Conservation (phyloP, 2,888 invertebrate genomes). For the Drosophila formosana region DNA sequence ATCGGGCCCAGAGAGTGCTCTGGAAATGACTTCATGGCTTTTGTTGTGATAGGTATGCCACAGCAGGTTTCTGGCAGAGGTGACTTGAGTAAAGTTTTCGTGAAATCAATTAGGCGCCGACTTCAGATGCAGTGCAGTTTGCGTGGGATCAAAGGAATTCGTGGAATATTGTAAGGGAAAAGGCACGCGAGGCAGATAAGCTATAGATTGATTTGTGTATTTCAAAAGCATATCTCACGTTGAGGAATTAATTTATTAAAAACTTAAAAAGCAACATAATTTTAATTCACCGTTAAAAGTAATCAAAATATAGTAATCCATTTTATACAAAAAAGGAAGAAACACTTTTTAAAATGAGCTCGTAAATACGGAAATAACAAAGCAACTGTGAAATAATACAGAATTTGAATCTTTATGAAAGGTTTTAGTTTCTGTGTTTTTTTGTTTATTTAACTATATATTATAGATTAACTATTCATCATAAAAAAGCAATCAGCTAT, state of each 20-base stretch:
- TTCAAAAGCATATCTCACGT: not conserved
- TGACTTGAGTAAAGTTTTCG: constrained; percentile 11
- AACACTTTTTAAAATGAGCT: too few relatives aligned
- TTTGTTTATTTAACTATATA: too few relatives aligned
- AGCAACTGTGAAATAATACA: too few relatives aligned
- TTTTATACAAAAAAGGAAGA: not conserved
- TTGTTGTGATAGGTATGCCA: not conserved
- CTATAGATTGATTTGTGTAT: not conserved
- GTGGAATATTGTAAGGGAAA: not conserved
- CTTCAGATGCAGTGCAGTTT: constrained; percentile 6
- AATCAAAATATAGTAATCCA: not conserved
- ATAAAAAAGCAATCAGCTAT: too few relatives aligned
- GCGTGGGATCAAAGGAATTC: constrained; percentile 20
- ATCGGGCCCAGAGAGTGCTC: constrained; percentile 33
- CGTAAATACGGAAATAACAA: too few relatives aligned
- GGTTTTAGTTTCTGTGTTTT: too few relatives aligned
- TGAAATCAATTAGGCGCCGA: constrained; percentile 15
- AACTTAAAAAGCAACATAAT: not conserved
- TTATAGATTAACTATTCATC: too few relatives aligned
- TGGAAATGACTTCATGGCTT: constrained; percentile 14
- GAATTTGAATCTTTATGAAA: too few relatives aligned
- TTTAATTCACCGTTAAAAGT: not conserved
- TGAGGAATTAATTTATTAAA: not conserved
- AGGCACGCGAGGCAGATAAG: not conserved
- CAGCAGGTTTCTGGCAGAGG: constrained; percentile 3